Evolutionary conservation across 2,888 invertebrate species (phyloP).

Genomic region (Aethes cnicana): DNA sequence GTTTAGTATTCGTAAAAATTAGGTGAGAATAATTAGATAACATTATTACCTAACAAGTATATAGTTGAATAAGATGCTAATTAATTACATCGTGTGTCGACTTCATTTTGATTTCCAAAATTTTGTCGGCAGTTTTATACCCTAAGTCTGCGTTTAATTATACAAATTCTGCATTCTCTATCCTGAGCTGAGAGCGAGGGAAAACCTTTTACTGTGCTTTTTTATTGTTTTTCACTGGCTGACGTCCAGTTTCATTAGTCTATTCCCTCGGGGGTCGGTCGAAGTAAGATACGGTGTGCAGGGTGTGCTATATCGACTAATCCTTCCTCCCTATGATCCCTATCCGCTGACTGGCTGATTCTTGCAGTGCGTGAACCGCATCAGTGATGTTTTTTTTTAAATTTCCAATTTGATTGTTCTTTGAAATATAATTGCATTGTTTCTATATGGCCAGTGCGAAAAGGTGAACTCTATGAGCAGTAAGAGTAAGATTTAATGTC

Average conservation of each 20-base stretch:
- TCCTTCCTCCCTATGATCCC: too few relatives aligned
- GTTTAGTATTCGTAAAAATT: conserved; percentile 18
- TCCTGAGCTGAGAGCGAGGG: not conserved
- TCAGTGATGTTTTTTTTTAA: too few relatives aligned
- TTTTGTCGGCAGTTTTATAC: too few relatives aligned
- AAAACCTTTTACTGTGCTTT: not conserved
- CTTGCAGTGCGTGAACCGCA: too few relatives aligned
- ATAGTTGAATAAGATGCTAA: conserved; percentile 12
- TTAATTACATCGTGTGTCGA: too few relatives aligned
- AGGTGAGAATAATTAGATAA: conserved; percentile 10
- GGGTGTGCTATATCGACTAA: too few relatives aligned
- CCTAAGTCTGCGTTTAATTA: not conserved
- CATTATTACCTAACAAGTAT: conserved; percentile 3
- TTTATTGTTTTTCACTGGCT: conserved; percentile 13
- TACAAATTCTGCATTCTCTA: not conserved
- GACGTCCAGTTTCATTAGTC: conserved; percentile 15
- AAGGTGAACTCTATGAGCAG: too few relatives aligned
- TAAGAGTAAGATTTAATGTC: not conserved
- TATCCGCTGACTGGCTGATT: too few relatives aligned
- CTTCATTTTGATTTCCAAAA: too few relatives aligned
- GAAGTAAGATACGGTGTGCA: not conserved
- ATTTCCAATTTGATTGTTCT: too few relatives aligned
- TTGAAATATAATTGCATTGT: too few relatives aligned
- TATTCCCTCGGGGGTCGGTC: not conserved
- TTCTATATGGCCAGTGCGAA: too few relatives aligned